phyloP scores from a whole-genome alignment of 2,113 vertebrate genomes.

The Ovis canadensis region DNA sequence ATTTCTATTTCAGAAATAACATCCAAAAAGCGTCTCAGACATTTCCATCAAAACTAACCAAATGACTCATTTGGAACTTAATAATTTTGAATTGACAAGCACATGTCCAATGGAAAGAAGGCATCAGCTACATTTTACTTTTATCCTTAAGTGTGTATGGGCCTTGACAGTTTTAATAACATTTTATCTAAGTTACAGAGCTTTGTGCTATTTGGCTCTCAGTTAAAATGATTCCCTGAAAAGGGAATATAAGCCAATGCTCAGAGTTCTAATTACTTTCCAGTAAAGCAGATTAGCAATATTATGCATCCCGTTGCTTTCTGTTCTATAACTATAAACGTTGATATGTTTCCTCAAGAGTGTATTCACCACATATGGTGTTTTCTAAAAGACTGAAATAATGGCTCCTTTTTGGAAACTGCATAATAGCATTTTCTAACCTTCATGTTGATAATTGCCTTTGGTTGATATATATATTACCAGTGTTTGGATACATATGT shows the following conservation, averaged over 20 bases:
- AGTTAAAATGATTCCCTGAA: not conserved
- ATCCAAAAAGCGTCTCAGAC: not conserved
- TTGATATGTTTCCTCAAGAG: not conserved
- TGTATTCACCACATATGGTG: not conserved
- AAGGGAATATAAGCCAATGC: not conserved
- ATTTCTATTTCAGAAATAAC: slow-evolving; percentile 26
- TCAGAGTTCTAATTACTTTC: not conserved
- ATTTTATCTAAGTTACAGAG: not conserved
- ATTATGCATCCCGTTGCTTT: not conserved
- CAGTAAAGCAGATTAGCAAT: not conserved
- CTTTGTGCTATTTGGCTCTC: not conserved
- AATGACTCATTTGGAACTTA: not conserved
- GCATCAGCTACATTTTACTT: not conserved
- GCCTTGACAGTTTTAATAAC: not conserved
- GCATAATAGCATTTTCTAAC: not conserved
- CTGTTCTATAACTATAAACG: not conserved
- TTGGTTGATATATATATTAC: not conserved
- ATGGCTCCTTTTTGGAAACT: not conserved
- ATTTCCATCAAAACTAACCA: not conserved
- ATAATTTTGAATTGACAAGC: not conserved
- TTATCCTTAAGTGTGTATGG: not conserved
- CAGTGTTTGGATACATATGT: not conserved
- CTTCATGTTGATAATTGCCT: not conserved
- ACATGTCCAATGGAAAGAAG: not conserved
- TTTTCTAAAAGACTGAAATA: not conserved